A percentile compares a stretch with the other conserved stretches of the same genome.
These are phyloP conservation scores for Halcyon senegalensis DNA, from an alignment of 2,113 vertebrate species.

Conservation along the genomic window DNA sequence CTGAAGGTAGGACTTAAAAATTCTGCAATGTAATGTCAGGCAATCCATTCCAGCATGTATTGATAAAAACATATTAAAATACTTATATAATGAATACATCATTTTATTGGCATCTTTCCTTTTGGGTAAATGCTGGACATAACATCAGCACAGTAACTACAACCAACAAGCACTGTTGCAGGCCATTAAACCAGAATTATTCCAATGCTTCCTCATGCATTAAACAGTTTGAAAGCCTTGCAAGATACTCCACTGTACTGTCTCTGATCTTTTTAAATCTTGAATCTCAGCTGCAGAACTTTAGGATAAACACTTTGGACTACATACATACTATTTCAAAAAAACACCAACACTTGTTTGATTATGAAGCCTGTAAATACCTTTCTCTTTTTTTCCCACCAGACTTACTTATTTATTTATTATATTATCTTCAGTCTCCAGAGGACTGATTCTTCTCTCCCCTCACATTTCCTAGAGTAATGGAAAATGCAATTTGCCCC, in stretches of 20 bases:
- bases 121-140: slow-evolving; percentile 34
- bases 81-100: slow-evolving; percentile 72
- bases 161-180: slow-evolving; percentile 14
- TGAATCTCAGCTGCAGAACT: not conserved
- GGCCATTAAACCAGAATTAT: slow-evolving; percentile 7
- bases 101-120: slow-evolving; percentile 60
- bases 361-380: not conserved
- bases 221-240: slow-evolving; percentile 14
- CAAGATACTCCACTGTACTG: not conserved
- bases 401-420: not conserved
- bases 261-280: not conserved
- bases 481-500: not conserved
- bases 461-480: not conserved
- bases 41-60: slow-evolving; percentile 70
- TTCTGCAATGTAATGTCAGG: slow-evolving; percentile 87
- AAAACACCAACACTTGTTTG: not conserved
- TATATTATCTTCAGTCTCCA: not conserved
- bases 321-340: not conserved
- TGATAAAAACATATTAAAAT: slow-evolving; percentile 75
- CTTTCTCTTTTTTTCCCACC: not conserved
- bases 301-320: not conserved
- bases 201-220: slow-evolving; percentile 4
- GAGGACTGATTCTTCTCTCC: not conserved
- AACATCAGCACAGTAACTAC: slow-evolving; percentile 10
- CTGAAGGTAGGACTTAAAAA: slow-evolving; percentile 94